Conservation (phyloP, 2,797 vertebrate genomes). For the Parambassis ranga region DNA sequence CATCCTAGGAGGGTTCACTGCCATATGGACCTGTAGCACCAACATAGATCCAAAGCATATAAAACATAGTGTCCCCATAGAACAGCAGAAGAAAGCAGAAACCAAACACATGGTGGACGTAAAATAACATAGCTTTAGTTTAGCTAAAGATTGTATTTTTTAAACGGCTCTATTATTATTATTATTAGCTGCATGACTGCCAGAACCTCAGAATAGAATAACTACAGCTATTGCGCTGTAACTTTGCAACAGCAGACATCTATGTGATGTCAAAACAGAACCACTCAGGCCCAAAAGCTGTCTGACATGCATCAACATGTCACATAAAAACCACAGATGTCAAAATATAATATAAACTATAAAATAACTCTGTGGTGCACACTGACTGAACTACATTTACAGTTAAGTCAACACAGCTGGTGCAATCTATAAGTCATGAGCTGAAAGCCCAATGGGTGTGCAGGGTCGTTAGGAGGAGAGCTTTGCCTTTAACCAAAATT, state of each 20-base stretch:
- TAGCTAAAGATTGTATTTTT: background rate
- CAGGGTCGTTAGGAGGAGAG: slow-evolving; percentile 50
- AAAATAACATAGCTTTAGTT: slow-evolving; percentile 4
- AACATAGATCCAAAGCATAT: no score
- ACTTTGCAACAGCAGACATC: slow-evolving; percentile 15
- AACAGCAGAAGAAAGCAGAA: no score
- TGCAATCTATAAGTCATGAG: slow-evolving; percentile 58
- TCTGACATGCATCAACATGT: slow-evolving; percentile 31
- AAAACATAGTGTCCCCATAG: no score
- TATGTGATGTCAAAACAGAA: slow-evolving; percentile 37
- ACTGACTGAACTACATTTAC: slow-evolving; percentile 61
- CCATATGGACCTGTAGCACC: no score
- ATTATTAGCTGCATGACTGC: slow-evolving; percentile 59
- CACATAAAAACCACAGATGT: slow-evolving; percentile 21
- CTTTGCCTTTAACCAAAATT: slow-evolving; percentile 53
- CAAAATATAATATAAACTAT: no score
- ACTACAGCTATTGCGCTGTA: slow-evolving; percentile 31
- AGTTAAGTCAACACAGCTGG: slow-evolving; percentile 56
- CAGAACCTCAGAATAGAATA: slow-evolving; percentile 29
- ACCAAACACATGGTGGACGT: no score
- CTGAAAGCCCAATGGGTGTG: slow-evolving; percentile 32
- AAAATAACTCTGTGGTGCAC: slow-evolving; percentile 37
- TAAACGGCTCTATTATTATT: slow-evolving; percentile 46
- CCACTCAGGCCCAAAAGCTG: slow-evolving; percentile 29
- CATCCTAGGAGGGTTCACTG: no score